Conservation (phyloP, 1,140 invertebrate genomes). For the Lepidotrigona ventralis region DNA sequence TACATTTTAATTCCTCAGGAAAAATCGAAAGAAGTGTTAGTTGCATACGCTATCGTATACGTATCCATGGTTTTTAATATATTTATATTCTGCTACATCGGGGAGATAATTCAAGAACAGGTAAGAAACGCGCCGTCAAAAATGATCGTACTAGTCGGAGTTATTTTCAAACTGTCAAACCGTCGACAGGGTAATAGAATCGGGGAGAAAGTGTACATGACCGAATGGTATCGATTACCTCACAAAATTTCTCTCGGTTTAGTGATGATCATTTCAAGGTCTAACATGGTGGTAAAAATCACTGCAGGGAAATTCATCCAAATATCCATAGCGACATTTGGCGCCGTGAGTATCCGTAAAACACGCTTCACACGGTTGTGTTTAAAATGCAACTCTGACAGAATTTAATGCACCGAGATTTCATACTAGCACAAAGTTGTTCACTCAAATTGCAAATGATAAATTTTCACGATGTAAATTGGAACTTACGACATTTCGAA, state of each 20-base stretch:
- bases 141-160: neutral
- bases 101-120: conserved; percentile 60
- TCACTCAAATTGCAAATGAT: neutral
- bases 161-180: neutral
- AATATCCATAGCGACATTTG: conserved; percentile 61
- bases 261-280: conserved; percentile 61
- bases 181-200: conserved; percentile 55
- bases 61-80: conserved; percentile 65
- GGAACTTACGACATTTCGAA: neutral
- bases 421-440: neutral
- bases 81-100: conserved; percentile 70
- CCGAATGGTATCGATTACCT: conserved; percentile 62
- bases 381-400: neutral
- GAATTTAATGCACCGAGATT: neutral
- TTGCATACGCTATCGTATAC: conserved; percentile 59
- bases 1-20: conserved; percentile 44
- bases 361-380: neutral
- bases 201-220: conserved; percentile 58
- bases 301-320: conserved; percentile 62
- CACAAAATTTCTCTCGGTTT: conserved; percentile 44
- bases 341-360: conserved; percentile 49
- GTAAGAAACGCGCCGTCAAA: conserved; percentile 33
- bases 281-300: conserved; percentile 54
- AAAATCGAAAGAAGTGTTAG: conserved; percentile 49
- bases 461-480: neutral